Conservation (phyloP, 2,888 invertebrate species). For the Conops quadrifasciatus region DNA sequence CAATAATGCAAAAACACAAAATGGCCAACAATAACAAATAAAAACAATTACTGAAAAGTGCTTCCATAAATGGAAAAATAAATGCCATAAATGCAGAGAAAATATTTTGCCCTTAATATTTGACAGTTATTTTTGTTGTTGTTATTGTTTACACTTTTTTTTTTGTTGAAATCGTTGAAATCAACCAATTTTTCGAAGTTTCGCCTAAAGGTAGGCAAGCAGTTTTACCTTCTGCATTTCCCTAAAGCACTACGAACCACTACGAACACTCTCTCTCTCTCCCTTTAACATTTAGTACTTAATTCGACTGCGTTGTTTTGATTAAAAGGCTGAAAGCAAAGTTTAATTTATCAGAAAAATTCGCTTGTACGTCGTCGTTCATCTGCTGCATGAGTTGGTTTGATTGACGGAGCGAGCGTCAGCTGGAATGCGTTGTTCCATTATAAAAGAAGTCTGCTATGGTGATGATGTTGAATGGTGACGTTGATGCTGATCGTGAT, state of each 20-base stretch:
- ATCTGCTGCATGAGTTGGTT: neutral
- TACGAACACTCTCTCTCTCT: too few relatives aligned
- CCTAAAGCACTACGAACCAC: neutral
- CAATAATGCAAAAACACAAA: conserved; percentile 9
- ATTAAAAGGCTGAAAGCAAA: conserved; percentile 21
- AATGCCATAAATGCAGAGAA: too few relatives aligned
- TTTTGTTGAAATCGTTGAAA: neutral
- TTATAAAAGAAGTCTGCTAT: too few relatives aligned
- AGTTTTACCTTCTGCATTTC: neutral
- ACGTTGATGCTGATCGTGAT: too few relatives aligned
- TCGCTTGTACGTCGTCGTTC: neutral
- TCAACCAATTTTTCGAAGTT: conserved; percentile 22
- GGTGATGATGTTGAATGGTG: too few relatives aligned
- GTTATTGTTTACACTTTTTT: neutral
- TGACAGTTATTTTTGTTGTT: neutral
- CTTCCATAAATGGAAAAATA: neutral
- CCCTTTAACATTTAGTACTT: neutral
- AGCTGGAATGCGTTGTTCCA: too few relatives aligned
- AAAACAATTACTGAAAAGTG: neutral
- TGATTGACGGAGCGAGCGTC: too few relatives aligned
- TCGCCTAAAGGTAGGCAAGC: conserved; percentile 15
- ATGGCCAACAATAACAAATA: neutral
- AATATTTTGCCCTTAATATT: too few relatives aligned
- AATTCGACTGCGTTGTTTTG: neutral
- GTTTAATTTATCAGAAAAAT: conserved; percentile 29